These are phyloP conservation scores for Acanthornis magna DNA, from an alignment of 2,797 vertebrate species.

Conservation along the genomic window DNA sequence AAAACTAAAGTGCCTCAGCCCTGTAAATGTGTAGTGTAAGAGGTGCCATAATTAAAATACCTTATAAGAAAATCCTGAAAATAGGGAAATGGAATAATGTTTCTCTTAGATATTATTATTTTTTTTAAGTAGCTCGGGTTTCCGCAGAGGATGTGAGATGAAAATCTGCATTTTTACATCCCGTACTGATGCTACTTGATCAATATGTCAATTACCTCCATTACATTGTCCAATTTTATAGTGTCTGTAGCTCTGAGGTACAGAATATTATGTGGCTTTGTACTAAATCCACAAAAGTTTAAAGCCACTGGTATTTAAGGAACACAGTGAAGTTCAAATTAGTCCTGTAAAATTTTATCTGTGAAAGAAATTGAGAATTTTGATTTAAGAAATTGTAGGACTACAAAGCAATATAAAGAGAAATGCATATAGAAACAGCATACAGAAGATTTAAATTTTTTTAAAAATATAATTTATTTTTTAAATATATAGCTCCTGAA, in stretches of 20 bases:
- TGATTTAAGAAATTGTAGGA: background rate
- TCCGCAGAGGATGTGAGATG: background rate
- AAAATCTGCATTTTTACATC: background rate
- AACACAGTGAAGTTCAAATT: background rate
- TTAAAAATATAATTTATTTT: background rate
- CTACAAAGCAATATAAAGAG: background rate
- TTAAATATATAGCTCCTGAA: background rate
- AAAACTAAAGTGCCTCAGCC: background rate
- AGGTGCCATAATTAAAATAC: background rate
- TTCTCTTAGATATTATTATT: background rate
- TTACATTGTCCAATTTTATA: background rate
- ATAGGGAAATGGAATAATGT: background rate
- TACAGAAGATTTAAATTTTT: accelerated
- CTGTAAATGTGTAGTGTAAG: background rate
- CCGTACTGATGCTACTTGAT: background rate
- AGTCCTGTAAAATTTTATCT: background rate
- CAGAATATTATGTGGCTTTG: background rate
- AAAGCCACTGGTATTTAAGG: background rate
- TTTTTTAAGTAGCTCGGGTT: background rate
- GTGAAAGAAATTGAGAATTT: background rate
- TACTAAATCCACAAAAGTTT: background rate
- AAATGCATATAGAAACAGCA: background rate
- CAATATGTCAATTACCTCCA: background rate
- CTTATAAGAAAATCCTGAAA: background rate
- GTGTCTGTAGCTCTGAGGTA: background rate